Percentiles rank a stretch among this genome's conserved stretches.
phyloP scores from a whole-genome alignment of 2,888 invertebrate genomes.

The Vandiemenella viatica region DNA sequence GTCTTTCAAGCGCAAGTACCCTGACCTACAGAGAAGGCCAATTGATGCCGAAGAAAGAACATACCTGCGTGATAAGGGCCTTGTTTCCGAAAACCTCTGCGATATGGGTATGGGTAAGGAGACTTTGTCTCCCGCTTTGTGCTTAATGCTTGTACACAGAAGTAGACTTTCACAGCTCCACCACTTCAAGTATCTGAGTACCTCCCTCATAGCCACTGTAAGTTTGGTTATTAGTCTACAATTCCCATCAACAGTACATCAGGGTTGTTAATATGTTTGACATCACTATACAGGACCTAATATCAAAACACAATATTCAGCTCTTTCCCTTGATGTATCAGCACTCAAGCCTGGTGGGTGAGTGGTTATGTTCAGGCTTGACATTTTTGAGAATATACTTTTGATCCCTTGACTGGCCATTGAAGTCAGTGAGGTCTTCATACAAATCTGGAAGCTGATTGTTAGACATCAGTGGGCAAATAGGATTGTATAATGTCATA shows the following conservation, averaged over 20 bases:
- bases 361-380: too few species aligned
- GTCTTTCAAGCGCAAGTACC: slow-evolving; percentile 91
- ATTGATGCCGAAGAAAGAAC: slow-evolving; percentile 86
- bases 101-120: slow-evolving; percentile 55
- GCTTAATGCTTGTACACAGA: background rate
- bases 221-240: too few species aligned
- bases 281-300: too few species aligned
- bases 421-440: too few species aligned
- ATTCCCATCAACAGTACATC: too few species aligned
- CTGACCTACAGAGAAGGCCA: slow-evolving; percentile 67
- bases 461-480: too few species aligned
- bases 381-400: background rate
- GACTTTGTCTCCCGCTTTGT: background rate
- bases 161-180: background rate
- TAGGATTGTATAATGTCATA: too few species aligned
- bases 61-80: slow-evolving; percentile 63
- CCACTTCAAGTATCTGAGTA: background rate
- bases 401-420: background rate
- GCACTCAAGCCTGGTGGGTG: too few species aligned
- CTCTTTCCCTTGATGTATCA: too few species aligned
- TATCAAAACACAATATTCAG: too few species aligned
- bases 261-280: too few species aligned
- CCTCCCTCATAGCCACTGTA: background rate
- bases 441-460: too few species aligned
- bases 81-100: slow-evolving; percentile 82